These are phyloP conservation scores for Xanthostigma xanthostigma DNA, from an alignment of 2,888 invertebrate genomes.

Conservation along the genomic window DNA sequence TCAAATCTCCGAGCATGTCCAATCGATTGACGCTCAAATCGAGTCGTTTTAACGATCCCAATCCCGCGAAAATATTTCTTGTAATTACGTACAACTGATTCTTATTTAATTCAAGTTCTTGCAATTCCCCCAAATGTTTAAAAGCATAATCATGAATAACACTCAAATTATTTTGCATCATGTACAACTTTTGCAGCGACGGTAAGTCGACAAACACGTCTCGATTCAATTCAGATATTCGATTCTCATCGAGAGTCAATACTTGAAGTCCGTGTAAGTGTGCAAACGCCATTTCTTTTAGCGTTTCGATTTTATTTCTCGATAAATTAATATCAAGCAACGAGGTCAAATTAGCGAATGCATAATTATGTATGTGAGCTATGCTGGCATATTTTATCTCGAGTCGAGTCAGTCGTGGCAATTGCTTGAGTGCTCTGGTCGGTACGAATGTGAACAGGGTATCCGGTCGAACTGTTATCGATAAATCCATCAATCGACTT, in stretches of 20 bases:
- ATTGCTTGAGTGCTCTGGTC: conserved; percentile 47
- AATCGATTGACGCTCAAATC: conserved; percentile 62
- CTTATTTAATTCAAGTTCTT: conserved; percentile 66
- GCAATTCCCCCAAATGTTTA: conserved; percentile 52
- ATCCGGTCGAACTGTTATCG: conserved; percentile 54
- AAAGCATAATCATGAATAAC: conserved; percentile 75
- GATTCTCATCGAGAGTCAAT: conserved; percentile 60
- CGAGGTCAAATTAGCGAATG: conserved; percentile 58
- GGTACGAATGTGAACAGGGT: conserved; percentile 57
- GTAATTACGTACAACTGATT: conserved; percentile 62
- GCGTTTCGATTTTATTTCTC: conserved; percentile 50
- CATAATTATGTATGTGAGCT: conserved; percentile 48
- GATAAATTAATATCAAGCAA: conserved; percentile 50
- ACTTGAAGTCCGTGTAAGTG: conserved; percentile 52
- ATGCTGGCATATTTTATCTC: conserved; percentile 60
- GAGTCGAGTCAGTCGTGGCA: conserved; percentile 49
- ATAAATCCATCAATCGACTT: conserved; percentile 50
- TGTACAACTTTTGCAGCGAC: conserved; percentile 52
- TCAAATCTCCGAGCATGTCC: conserved; percentile 61
- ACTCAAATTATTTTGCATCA: conserved; percentile 77
- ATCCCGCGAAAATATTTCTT: conserved; percentile 60
- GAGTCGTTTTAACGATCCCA: conserved; percentile 55
- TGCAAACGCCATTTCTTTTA: conserved; percentile 56
- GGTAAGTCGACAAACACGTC: conserved; percentile 62
- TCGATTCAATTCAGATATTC: conserved; percentile 55